Percentiles rank a stretch among this genome's conserved stretches.
Evolutionary conservation across 2,113 vertebrate genomes (phyloP).

Genomic region (Campylomormyrus numenius): DNA sequence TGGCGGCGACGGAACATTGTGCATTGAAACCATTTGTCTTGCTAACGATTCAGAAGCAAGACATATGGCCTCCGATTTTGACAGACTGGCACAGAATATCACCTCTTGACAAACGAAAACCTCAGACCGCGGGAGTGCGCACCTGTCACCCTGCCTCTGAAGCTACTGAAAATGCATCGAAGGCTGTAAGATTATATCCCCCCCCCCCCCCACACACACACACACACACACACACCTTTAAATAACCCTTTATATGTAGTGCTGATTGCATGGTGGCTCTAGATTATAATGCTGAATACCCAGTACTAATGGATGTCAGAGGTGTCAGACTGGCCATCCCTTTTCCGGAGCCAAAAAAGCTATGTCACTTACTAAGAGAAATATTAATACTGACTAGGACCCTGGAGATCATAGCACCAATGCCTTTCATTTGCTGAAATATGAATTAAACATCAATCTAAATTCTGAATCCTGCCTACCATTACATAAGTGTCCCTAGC

Average conservation of each 20-base stretch:
- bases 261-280: conserved; percentile 27
- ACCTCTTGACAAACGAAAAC: neutral
- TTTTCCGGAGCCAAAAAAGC: conserved; percentile 22
- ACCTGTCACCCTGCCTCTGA: neutral
- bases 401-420: conserved; percentile 20
- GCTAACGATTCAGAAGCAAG: neutral
- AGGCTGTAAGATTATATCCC: neutral
- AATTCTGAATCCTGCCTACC: conserved; percentile 26
- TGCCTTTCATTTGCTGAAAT: conserved; percentile 36
- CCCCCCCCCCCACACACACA: no score
- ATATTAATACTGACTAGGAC: conserved; percentile 38
- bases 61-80: conserved; percentile 2
- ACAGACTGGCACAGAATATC: neutral
- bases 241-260: conserved; percentile 22
- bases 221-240: neutral
- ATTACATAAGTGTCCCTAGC: conserved; percentile 1
- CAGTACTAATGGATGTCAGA: conserved; percentile 46
- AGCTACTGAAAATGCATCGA: conserved; percentile 19
- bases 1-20: neutral
- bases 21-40: conserved; percentile 11
- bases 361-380: conserved; percentile 39
- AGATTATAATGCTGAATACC: conserved; percentile 36
- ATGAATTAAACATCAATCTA: conserved; percentile 40
- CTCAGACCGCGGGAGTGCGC: neutral
- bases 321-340: conserved; percentile 41